Conservation (phyloP, 1,140 invertebrate genomes). For the Eubasilissa regina region DNA sequence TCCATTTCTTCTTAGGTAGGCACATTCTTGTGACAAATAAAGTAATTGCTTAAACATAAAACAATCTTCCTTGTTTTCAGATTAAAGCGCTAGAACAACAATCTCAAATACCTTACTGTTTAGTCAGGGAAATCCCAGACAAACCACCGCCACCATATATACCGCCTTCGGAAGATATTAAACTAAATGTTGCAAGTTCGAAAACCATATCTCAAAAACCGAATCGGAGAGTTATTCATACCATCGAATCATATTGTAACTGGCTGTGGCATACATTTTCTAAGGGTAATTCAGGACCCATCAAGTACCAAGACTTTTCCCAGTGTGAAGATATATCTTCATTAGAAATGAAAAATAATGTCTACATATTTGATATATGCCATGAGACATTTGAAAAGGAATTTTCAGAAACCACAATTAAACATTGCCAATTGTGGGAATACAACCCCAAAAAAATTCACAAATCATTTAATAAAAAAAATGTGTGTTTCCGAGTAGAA, state of each 20-base stretch:
- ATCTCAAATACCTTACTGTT: conserved; percentile 52
- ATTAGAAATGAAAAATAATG: conserved; percentile 32
- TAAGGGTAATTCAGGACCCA: conserved; percentile 13
- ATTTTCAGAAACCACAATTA: conserved; percentile 29
- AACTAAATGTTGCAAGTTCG: conserved; percentile 1
- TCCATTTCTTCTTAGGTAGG: no score
- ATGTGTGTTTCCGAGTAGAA: conserved; percentile 46
- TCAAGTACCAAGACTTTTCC: conserved; percentile 1
- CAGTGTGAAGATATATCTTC: conserved; percentile 5
- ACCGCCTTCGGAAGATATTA: conserved; percentile 50
- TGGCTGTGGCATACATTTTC: conserved; percentile 32
- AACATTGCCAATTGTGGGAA: conserved; percentile 41
- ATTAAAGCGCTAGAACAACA: conserved; percentile 56
- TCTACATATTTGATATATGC: conserved; percentile 52
- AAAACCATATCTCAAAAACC: background rate
- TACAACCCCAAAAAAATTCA: conserved; percentile 36
- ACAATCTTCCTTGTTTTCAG: conserved; percentile 39
- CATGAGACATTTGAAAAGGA: conserved; percentile 48
- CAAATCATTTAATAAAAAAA: conserved; percentile 31
- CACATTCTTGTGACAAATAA: no score
- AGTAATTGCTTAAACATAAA: no score
- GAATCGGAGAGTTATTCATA: conserved; percentile 8
- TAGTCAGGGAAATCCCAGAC: conserved; percentile 56
- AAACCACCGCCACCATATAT: conserved; percentile 58
- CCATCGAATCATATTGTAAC: conserved; percentile 23